Evolutionary conservation across 2,888 invertebrate genomes (phyloP).

Genomic region (Charanyca ferruginea): DNA sequence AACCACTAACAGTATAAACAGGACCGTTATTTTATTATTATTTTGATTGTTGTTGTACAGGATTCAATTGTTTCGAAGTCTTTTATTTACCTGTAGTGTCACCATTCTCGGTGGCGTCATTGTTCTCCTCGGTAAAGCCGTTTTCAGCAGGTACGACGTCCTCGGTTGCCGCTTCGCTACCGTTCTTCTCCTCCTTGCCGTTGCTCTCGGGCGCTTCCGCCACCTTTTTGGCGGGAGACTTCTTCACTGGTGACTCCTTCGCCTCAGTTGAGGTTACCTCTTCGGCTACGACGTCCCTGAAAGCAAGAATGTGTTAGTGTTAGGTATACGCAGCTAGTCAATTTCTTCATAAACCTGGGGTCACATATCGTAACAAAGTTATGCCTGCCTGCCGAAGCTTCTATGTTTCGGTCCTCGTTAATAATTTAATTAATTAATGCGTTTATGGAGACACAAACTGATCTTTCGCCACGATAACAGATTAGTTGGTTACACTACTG

Average conservation of each 20-base stretch:
- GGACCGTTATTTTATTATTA: background rate
- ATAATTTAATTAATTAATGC: too few relatives aligned
- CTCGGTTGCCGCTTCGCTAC: constrained; percentile 81
- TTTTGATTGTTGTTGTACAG: background rate
- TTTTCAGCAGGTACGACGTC: constrained; percentile 83
- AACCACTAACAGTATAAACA: background rate
- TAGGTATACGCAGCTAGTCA: background rate
- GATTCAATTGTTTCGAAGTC: background rate
- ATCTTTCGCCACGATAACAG: background rate
- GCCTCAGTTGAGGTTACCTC: constrained; percentile 88
- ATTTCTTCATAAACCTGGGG: background rate
- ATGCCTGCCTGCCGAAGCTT: background rate
- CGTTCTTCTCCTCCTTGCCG: constrained; percentile 82
- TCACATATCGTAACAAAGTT: background rate
- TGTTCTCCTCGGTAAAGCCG: constrained; percentile 86
- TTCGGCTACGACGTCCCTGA: constrained; percentile 86
- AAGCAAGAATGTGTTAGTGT: constrained; percentile 64
- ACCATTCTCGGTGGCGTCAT: constrained; percentile 87
- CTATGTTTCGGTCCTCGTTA: background rate
- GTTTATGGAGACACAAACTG: background rate
- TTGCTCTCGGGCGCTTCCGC: constrained; percentile 86
- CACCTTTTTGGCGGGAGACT: constrained; percentile 88
- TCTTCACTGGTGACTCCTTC: constrained; percentile 89
- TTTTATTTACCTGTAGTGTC: constrained; percentile 83
- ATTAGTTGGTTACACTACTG: background rate